Evolutionary conservation across 1,140 invertebrate species (phyloP).

Genomic region (silkworm (Bombyx mori)): DNA sequence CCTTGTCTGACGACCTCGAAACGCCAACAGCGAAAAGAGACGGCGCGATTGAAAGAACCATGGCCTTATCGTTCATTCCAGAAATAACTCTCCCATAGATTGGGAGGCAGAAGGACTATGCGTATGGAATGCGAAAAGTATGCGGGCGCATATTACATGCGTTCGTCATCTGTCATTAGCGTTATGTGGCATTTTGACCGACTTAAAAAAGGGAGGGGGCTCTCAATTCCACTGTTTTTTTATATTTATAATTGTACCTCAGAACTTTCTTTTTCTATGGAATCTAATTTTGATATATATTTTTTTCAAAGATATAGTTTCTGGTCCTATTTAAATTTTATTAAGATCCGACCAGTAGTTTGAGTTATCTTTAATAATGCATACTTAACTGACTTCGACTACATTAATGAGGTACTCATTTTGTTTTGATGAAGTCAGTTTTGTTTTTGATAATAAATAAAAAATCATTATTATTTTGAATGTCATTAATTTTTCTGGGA

Average conservation of each 20-base stretch:
- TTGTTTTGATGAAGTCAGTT: neutral
- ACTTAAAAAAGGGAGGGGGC: no score
- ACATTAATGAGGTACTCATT: neutral
- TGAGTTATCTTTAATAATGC: no score
- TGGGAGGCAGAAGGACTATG: slow-evolving; percentile 40
- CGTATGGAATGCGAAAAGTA: slow-evolving; percentile 59
- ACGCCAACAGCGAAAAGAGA: slow-evolving; percentile 28
- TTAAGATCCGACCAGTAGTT: no score
- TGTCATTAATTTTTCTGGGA: neutral
- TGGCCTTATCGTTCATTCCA: slow-evolving; percentile 61
- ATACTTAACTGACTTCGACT: neutral
- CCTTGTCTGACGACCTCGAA: slow-evolving; percentile 13
- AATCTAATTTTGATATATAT: no score
- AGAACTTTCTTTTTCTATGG: no score
- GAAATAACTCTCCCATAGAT: slow-evolving; percentile 67
- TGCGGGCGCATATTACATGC: slow-evolving; percentile 22
- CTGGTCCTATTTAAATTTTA: no score
- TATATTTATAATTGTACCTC: no score
- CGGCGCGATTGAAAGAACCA: slow-evolving; percentile 38
- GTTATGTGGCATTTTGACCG: neutral
- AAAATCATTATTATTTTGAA: neutral
- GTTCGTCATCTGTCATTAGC: slow-evolving; percentile 20
- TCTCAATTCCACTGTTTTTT: no score
- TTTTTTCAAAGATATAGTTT: no score
- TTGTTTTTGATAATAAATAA: neutral